Percentiles rank a stretch among this genome's conserved stretches.
Evolutionary conservation across 1,140 invertebrate genomes (phyloP).

Genomic region (Holotrichia oblita): DNA sequence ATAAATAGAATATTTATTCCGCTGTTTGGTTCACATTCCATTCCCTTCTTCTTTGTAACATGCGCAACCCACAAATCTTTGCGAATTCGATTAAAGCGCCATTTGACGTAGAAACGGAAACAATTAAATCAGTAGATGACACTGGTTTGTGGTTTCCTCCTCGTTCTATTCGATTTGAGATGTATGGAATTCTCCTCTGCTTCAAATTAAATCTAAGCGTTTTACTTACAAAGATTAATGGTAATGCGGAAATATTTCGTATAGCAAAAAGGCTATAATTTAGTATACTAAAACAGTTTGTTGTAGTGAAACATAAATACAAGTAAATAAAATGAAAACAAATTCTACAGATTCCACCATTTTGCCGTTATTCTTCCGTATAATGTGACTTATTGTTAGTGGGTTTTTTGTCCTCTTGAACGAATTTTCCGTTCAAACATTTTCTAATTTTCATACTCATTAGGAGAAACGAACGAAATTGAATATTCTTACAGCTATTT

Average conservation of each 20-base stretch:
- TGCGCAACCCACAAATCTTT: constrained; percentile 5
- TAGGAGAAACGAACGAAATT: constrained; percentile 2
- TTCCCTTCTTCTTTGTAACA: constrained; percentile 6
- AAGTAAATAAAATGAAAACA: too few species aligned
- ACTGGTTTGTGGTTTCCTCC: constrained; percentile 5
- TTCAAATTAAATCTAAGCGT: constrained; percentile 9
- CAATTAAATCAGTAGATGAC: constrained; percentile 13
- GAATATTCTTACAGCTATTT: constrained; percentile 3
- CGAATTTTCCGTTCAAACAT: background rate
- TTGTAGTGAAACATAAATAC: background rate
- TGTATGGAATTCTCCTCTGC: constrained; percentile 16
- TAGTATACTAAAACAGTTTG: background rate
- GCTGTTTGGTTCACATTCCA: background rate
- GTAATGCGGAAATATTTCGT: background rate
- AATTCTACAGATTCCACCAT: too few species aligned
- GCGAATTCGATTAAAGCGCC: constrained; percentile 8
- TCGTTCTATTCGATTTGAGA: background rate
- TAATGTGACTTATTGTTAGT: background rate
- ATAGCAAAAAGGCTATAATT: background rate
- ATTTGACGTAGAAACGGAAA: constrained; percentile 16
- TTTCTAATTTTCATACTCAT: constrained; percentile 1
- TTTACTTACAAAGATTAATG: constrained; percentile 6
- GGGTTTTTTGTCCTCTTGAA: background rate
- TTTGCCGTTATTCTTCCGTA: too few species aligned
- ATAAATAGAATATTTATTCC: background rate